Evolutionary conservation across 1,140 invertebrate species (phyloP).

Genomic region (Drosophila navojoa): DNA sequence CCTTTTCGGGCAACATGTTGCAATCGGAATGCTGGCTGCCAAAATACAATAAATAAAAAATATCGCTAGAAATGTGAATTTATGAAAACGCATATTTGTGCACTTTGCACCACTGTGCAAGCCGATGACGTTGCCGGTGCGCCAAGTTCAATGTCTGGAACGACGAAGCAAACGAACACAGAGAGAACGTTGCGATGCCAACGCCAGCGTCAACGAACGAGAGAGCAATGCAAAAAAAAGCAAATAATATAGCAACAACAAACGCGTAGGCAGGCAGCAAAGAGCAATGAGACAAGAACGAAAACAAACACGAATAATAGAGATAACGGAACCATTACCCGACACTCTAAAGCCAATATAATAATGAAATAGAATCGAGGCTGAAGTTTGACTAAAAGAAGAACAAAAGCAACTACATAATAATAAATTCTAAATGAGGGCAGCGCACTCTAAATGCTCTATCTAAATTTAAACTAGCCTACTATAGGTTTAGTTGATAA

Average conservation of each 20-base stretch:
- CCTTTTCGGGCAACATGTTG: conserved; percentile 71
- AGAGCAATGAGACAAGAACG: conserved; percentile 27
- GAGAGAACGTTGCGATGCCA: conserved; percentile 21
- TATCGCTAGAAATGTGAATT: background rate
- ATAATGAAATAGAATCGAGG: conserved; percentile 37
- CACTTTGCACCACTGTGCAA: conserved; percentile 62
- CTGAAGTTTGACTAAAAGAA: conserved; percentile 15
- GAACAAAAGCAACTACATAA: background rate
- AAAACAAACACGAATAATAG: conserved; percentile 39
- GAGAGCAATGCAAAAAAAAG: background rate
- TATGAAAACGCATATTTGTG: conserved; percentile 13
- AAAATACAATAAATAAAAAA: background rate
- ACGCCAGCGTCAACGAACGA: conserved; percentile 23
- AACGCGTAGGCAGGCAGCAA: background rate
- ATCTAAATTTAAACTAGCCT: background rate
- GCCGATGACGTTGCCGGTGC: conserved; percentile 30
- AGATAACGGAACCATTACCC: conserved; percentile 39
- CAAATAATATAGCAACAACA: background rate
- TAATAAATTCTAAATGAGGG: background rate
- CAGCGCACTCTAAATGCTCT: conserved; percentile 21
- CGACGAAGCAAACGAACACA: conserved; percentile 20
- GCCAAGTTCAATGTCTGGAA: conserved; percentile 76
- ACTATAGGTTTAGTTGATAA: background rate
- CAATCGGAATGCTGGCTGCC: conserved; percentile 50
- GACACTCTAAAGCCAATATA: conserved; percentile 28